Conservation (phyloP, 2,797 vertebrate genomes). For the Sebastes vulpes region DNA sequence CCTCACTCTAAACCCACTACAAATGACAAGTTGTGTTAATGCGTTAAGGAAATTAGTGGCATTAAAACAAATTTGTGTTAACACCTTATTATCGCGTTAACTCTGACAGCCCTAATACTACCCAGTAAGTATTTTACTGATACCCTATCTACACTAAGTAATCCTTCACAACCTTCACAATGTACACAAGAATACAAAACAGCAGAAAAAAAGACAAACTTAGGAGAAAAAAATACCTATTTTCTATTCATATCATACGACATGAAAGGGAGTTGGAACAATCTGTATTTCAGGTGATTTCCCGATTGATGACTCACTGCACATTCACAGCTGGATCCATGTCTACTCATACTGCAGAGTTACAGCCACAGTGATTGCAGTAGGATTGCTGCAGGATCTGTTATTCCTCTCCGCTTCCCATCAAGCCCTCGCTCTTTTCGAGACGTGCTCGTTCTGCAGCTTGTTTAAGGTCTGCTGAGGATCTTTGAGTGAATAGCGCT, state of each 20-base stretch:
- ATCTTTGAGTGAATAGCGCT: background rate
- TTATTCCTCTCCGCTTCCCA: constrained; percentile 19
- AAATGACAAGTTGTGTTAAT: too few species aligned
- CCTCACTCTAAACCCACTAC: accelerated
- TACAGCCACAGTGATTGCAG: constrained; percentile 29
- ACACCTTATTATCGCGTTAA: too few species aligned
- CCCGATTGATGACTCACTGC: background rate
- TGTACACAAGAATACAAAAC: background rate
- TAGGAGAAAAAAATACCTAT: background rate
- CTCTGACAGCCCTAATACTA: too few species aligned
- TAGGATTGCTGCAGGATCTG: constrained; percentile 24
- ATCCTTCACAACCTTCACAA: background rate
- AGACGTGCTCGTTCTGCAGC: constrained; percentile 6
- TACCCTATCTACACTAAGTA: too few species aligned
- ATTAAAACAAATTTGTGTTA: too few species aligned
- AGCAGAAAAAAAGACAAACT: background rate
- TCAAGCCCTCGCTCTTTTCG: background rate
- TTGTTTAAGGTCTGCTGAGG: constrained; percentile 23
- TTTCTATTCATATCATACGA: background rate
- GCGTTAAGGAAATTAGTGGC: too few species aligned
- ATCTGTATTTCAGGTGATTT: background rate
- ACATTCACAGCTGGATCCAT: background rate
- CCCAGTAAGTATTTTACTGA: background rate
- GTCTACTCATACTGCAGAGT: background rate
- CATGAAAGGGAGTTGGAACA: background rate